Conservation (phyloP, 2,888 invertebrate genomes). For the Leptinotarsa tumamoca region DNA sequence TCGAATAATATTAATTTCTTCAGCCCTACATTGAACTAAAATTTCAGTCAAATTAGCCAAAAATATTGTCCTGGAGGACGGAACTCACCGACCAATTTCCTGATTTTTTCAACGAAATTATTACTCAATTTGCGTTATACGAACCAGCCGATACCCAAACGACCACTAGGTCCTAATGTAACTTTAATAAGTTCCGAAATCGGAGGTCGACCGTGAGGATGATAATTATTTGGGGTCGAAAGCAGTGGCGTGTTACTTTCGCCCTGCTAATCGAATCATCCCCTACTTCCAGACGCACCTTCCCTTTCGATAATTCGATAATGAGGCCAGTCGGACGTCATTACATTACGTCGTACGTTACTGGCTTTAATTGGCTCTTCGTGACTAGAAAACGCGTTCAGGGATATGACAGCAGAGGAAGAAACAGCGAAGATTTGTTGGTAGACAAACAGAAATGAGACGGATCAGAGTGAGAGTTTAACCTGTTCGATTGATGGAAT, state of each 20-base stretch:
- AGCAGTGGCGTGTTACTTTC: conserved; percentile 28
- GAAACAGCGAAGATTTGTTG: background rate
- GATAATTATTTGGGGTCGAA: conserved; percentile 22
- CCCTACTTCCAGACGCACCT: conserved; percentile 28
- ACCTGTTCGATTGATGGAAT: too few relatives aligned
- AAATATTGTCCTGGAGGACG: too few relatives aligned
- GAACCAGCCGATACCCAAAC: background rate
- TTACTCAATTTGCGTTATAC: background rate
- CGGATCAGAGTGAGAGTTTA: too few relatives aligned
- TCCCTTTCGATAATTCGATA: conserved; percentile 27
- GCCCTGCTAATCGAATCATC: conserved; percentile 25
- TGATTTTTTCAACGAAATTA: background rate
- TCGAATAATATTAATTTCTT: too few relatives aligned
- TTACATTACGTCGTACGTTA: conserved; percentile 18
- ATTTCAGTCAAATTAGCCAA: too few relatives aligned
- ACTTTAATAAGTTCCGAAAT: conserved; percentile 30
- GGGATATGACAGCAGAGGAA: background rate
- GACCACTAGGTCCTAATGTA: conserved; percentile 21
- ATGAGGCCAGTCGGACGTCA: conserved; percentile 24
- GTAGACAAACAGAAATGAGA: background rate
- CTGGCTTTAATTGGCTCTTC: conserved; percentile 10
- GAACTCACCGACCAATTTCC: background rate
- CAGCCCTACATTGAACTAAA: too few relatives aligned
- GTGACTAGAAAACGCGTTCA: background rate
- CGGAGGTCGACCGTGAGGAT: conserved; percentile 20